These are phyloP conservation scores for Pseudobourletiella spinata DNA, from an alignment of 1,140 invertebrate genomes.

Conservation along the genomic window DNA sequence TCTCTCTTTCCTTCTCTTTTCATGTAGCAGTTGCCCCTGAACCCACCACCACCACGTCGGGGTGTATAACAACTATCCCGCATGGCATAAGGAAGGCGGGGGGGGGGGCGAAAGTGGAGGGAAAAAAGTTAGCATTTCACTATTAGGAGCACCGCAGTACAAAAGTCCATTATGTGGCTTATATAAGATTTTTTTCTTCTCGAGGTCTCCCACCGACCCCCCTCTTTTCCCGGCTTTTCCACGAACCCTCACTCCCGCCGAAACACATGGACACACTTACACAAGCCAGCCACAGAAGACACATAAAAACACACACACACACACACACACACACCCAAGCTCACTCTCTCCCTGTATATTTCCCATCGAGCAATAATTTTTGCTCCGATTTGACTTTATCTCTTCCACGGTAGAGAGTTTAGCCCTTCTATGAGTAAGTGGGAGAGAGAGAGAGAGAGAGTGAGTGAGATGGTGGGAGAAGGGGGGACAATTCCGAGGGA, in stretches of 20 bases:
- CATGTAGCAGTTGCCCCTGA: background rate
- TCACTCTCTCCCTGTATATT: background rate
- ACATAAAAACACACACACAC: too few relatives aligned
- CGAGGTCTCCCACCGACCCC: too few relatives aligned
- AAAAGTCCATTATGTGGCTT: constrained; percentile 7
- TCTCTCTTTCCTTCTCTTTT: background rate
- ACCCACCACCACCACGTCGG: background rate
- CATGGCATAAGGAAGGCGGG: background rate
- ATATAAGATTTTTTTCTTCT: background rate
- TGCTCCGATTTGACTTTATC: constrained; percentile 28
- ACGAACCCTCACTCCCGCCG: too few relatives aligned
- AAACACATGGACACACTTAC: too few relatives aligned
- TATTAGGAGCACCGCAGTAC: too few relatives aligned
- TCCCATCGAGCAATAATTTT: constrained; percentile 21
- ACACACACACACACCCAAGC: background rate
- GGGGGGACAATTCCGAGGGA: background rate
- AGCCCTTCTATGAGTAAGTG: background rate
- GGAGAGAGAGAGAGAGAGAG: background rate
- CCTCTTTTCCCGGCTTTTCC: too few relatives aligned
- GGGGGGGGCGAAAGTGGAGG: background rate
- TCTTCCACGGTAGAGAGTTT: constrained; percentile 8
- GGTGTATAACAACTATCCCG: background rate
- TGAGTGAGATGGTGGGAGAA: background rate
- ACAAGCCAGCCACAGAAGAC: too few relatives aligned
- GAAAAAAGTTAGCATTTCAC: constrained; percentile 1